phyloP scores from a whole-genome alignment of 2,797 vertebrate genomes.

The Oryzias dopingdopingensis region DNA sequence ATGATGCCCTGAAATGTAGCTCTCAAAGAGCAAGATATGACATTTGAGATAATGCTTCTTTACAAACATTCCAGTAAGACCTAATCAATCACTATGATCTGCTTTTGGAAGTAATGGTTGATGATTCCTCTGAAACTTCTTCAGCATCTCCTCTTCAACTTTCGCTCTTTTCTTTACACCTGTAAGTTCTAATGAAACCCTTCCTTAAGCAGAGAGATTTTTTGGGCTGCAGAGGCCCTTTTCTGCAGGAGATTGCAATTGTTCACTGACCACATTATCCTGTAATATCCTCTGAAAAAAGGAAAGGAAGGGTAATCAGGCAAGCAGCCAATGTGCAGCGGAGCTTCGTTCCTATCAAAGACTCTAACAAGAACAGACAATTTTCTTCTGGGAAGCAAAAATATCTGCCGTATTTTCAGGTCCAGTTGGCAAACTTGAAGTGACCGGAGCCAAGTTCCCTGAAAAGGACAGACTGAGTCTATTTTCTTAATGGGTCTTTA shows the following conservation, averaged over 20 bases:
- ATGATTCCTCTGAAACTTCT: conserved; percentile 20
- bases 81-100: conserved; percentile 23
- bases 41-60: conserved; percentile 2
- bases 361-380: conserved; percentile 72
- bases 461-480: conserved; percentile 28
- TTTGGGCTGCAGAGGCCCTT: conserved; percentile 45
- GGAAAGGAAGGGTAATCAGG: conserved; percentile 58
- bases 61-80: conserved; percentile 7
- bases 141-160: neutral
- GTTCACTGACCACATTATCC: conserved; percentile 67
- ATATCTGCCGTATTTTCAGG: conserved; percentile 56
- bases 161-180: neutral
- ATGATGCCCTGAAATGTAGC: conserved; percentile 17
- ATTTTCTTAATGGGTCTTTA: conserved; percentile 38
- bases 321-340: conserved; percentile 49
- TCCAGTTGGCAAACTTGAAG: conserved; percentile 51
- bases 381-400: conserved; percentile 46
- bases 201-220: conserved; percentile 17
- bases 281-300: conserved; percentile 55
- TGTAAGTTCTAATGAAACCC: neutral
- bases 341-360: conserved; percentile 55
- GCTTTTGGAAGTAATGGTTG: conserved; percentile 28
- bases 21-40: conserved; percentile 1
- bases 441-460: conserved; percentile 48
- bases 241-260: conserved; percentile 46